phyloP scores from a whole-genome alignment of 2,888 invertebrate genomes.

The Allygus modestus region DNA sequence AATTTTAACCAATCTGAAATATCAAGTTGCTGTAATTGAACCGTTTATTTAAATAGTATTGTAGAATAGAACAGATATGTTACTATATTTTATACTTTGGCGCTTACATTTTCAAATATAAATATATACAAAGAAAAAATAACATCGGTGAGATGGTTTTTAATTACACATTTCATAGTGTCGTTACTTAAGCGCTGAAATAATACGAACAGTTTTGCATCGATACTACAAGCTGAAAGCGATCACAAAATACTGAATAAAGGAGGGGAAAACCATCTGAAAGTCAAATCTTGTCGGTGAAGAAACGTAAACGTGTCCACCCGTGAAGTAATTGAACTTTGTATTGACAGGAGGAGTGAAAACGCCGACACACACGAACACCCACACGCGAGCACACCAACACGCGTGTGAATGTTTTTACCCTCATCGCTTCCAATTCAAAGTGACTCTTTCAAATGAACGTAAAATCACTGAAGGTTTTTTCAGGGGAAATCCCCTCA shows the following conservation, averaged over 20 bases:
- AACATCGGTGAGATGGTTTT: too few relatives aligned
- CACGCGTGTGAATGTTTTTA: neutral
- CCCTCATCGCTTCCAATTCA: conserved; percentile 45
- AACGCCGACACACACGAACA: neutral
- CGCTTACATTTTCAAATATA: too few relatives aligned
- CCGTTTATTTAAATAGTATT: too few relatives aligned
- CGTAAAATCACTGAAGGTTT: conserved; percentile 15
- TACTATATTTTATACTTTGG: too few relatives aligned
- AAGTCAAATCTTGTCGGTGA: conserved; percentile 43
- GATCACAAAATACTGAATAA: conserved; percentile 31
- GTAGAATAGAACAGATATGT: too few relatives aligned
- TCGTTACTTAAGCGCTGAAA: neutral
- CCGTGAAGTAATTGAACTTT: conserved; percentile 44
- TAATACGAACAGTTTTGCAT: neutral
- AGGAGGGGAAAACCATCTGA: conserved; percentile 19
- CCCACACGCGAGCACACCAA: neutral
- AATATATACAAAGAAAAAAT: too few relatives aligned
- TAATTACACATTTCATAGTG: too few relatives aligned
- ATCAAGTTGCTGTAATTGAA: too few relatives aligned
- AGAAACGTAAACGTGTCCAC: conserved; percentile 44
- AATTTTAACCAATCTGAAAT: too few relatives aligned
- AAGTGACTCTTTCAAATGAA: conserved; percentile 37
- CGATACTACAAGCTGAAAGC: neutral
- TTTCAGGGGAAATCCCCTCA: conserved; percentile 5
- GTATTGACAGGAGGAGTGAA: conserved; percentile 46